Evolutionary conservation across 2,888 invertebrate species (phyloP), one percentile per base, ranked within the genome.

Genomic region (Stenurella melanura): DNA sequence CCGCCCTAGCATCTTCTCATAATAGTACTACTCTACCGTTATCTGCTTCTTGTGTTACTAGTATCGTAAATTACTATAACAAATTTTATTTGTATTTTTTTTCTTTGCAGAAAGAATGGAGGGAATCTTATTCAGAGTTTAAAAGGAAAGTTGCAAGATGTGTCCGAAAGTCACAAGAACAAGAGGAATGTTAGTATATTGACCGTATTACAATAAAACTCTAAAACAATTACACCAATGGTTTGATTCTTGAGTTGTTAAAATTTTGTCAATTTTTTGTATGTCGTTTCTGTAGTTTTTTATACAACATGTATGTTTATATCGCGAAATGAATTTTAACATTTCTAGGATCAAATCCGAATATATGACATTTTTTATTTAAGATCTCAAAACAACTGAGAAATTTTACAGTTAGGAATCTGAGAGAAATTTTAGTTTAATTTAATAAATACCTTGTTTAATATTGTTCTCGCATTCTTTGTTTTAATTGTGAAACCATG

Each of bases 91-190:
- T n/a, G n/a, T n/a, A n/a, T n/a, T 50, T 56, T 72, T 70, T 80
- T 61, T 68, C 68, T 72, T 87, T 93, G 88, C 93, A 97, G 97
- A 99, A 99, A 95, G 98, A 98, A 93, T 98, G 98, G 97, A 94
- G 98, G 91, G 98, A 98, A 92, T 95, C 96, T 91, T 97, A 97
- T 92, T 92, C 95, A 90, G 98, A 97, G 92, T 99, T 98, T 92
- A 98, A 98, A 93, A 94, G 96, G 92, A 97, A 97, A 93, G 98
- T 99, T 87, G 97, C 98, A 87, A 94, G 96, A 91, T 98, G 98
- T 93, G 98, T 99, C 90, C 94, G 98, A 92, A 97, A 96, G 93
- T 98, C 98, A 94, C 98, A 98, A 94, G 98, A 99, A 93, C 98
- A 98, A 94, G 98, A 99, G 91, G 97, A 97, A 92, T 96, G 96